A percentile compares a stretch with the other conserved stretches of the same genome.
Conservation (phyloP, 2,113 vertebrate genomes). For the Phrynocephalus versicolor region DNA sequence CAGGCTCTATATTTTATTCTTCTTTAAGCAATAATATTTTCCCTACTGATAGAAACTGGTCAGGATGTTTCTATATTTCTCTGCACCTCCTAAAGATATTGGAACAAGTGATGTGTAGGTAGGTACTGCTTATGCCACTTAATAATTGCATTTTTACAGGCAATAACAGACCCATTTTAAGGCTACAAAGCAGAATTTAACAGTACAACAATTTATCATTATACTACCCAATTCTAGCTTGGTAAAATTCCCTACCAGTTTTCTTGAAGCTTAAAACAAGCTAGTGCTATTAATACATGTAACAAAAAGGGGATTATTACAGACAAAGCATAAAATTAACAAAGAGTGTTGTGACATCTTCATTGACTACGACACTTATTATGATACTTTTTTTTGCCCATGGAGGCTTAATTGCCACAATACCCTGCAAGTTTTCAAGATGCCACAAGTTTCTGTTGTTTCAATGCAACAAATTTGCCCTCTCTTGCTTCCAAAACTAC, state of each 20-base stretch:
- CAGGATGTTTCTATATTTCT: background rate
- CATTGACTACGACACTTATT: background rate
- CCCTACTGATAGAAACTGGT: no score
- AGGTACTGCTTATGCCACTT: background rate
- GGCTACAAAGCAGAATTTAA: background rate
- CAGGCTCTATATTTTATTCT: rapidly evolving
- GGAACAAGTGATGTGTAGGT: background rate
- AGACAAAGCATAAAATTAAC: background rate
- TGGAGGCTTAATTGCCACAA: background rate
- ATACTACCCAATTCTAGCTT: background rate
- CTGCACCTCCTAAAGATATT: background rate
- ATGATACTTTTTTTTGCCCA: background rate
- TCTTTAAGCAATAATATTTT: background rate
- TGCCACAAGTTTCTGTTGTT: background rate
- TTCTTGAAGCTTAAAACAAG: background rate
- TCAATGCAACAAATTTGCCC: background rate
- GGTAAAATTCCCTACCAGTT: background rate
- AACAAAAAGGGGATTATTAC: background rate
- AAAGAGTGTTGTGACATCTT: background rate
- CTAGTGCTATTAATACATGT: background rate
- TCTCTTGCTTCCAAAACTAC: background rate
- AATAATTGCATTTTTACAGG: background rate
- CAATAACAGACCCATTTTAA: background rate
- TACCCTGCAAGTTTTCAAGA: background rate
- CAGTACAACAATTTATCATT: background rate